Base-by-base conservation (phyloP, 2,113 vertebrate genomes). In the Sigmodon hispidus region DNA sequence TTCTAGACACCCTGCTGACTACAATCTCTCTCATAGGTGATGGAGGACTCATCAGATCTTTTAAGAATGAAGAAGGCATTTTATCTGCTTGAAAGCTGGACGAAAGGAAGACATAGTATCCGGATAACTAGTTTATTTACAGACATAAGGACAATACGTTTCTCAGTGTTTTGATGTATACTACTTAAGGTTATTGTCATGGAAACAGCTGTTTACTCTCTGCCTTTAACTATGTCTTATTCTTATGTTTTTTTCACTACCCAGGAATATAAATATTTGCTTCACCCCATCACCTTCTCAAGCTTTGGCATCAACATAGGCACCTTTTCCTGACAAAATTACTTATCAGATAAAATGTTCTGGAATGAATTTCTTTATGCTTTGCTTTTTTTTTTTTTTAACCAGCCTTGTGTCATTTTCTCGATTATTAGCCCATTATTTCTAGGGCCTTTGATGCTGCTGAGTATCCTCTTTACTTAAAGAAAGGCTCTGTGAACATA, bases 81-180 rank as follows among this genome's bases (percentile, higher is more conserved):
- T 89, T 75, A 63, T 79, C 65, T 94, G 87, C 91, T 36, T 94
- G 31, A 11, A 72, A 40, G 80, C 63, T 88, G 79, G 90, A 91
- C 94, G 81, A 87, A 85, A 85, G 65, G 57, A 80, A 90, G 59
- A 50, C 94, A 87, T 75, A 29, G 79, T 79, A 83, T 52, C 69
- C 93, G 50, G 69, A 55, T 93, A 52, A 86, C 83, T 69, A 87
- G 26, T 50, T 17, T 36, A 95, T 87, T 94, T 96, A 67, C 87
- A 94, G 83, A 91, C 89, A 87, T 89, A 94, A 75, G 10, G 79
- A 87, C 57, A 77, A 77, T 96, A 79, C 63, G 36, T 79, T 96
- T 90, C 50, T 83, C 87, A 80, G 45, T 70, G 79, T 84, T 96
- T 94, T 94, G 72, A 96, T 87, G 21, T 85, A 67, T 69, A 45